Conservation (phyloP, 2,797 vertebrate genomes). For the Sylvilagus floridanus region DNA sequence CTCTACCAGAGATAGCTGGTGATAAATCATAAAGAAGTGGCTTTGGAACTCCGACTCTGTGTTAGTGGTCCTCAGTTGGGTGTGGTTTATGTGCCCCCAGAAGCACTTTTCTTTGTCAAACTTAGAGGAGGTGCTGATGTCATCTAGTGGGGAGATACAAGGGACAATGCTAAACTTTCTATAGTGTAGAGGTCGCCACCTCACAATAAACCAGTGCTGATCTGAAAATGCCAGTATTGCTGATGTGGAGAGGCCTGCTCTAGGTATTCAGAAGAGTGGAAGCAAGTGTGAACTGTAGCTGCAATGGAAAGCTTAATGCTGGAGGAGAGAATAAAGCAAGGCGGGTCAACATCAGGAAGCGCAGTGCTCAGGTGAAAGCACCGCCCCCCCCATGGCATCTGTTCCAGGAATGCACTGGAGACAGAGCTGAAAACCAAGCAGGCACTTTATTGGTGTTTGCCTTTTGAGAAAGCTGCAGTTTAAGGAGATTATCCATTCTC, state of each 20-base stretch:
- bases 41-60: neutral
- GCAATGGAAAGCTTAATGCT: neutral
- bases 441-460: neutral
- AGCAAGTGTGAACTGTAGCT: neutral
- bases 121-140: neutral
- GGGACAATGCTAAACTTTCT: neutral
- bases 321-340: neutral
- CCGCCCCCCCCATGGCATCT: neutral
- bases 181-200: rapidly evolving
- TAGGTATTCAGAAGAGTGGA: neutral
- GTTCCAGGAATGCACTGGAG: neutral
- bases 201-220: neutral
- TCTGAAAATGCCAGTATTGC: neutral
- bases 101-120: neutral
- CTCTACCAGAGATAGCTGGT: neutral
- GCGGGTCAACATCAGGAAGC: neutral
- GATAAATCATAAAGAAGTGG: neutral
- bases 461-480: conserved; percentile 32
- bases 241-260: neutral
- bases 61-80: neutral
- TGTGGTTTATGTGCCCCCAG: neutral
- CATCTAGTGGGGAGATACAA: neutral
- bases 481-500: neutral
- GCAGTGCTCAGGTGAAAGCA: neutral
- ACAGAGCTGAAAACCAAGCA: neutral